Percentiles rank a stretch among this genome's conserved stretches.
These are phyloP conservation scores for Lasaia peninsularis DNA, from an alignment of 1,140 invertebrate genomes.

Conservation along the genomic window DNA sequence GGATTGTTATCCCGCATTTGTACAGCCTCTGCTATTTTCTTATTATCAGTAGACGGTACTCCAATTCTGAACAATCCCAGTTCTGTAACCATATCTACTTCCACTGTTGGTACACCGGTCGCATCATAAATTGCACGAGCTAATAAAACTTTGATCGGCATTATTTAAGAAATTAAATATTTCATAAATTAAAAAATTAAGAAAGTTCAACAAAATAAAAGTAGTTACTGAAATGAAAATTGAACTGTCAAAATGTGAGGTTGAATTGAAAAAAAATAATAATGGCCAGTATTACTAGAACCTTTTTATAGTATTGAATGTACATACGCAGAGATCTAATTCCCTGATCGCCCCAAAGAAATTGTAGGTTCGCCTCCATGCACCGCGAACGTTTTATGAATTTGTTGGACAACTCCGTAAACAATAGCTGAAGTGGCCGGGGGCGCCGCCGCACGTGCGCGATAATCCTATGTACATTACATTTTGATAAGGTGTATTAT, in stretches of 20 bases:
- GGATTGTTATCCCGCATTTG: constrained; percentile 95
- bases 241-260: not conserved
- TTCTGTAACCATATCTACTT: constrained; percentile 92
- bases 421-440: constrained; percentile 25
- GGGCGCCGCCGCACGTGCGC: constrained; percentile 48
- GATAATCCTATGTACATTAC: constrained; percentile 62
- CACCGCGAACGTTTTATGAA: constrained; percentile 1
- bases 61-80: constrained; percentile 94
- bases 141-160: constrained; percentile 88
- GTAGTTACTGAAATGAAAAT: not conserved
- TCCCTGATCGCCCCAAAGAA: not conserved
- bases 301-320: not conserved
- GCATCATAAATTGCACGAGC: constrained; percentile 98
- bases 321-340: no score
- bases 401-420: constrained; percentile 15
- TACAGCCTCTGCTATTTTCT: constrained; percentile 94
- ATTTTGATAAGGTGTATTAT: constrained; percentile 67
- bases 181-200: constrained; percentile 16
- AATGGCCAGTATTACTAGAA: not conserved
- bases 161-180: constrained; percentile 65
- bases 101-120: constrained; percentile 97
- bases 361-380: not conserved
- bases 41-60: constrained; percentile 96
- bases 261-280: no score
- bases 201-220: not conserved